Percentiles rank a stretch among this genome's conserved stretches.
These are phyloP conservation scores for Saturnia japonica DNA, from an alignment of 2,888 invertebrate species.

Conservation along the genomic window DNA sequence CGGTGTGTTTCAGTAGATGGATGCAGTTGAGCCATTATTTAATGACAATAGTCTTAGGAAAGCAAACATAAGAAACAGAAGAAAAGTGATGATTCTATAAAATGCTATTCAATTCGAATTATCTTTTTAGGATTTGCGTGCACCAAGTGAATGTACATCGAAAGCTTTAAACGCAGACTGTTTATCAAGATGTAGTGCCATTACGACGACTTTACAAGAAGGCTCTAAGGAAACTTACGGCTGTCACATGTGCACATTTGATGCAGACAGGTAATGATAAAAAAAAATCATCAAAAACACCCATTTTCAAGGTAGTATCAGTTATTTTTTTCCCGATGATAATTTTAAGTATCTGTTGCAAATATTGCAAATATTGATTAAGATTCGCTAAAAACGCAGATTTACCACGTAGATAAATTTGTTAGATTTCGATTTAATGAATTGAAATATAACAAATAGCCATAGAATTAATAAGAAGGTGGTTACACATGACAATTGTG, in stretches of 20 bases:
- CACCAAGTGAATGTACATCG: slow-evolving; percentile 56
- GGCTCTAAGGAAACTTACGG: slow-evolving; percentile 49
- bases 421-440: too few relatives aligned
- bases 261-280: slow-evolving; percentile 60
- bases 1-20: too few relatives aligned
- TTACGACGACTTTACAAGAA: slow-evolving; percentile 36
- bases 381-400: too few relatives aligned
- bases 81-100: background rate
- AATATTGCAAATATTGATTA: too few relatives aligned
- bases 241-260: slow-evolving; percentile 67
- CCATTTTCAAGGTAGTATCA: background rate
- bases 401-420: too few relatives aligned
- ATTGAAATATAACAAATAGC: too few relatives aligned
- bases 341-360: background rate
- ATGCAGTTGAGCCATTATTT: too few relatives aligned
- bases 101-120: background rate
- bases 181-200: slow-evolving; percentile 32
- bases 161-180: slow-evolving; percentile 48
- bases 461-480: too few relatives aligned
- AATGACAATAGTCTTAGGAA: too few relatives aligned
- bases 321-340: background rate
- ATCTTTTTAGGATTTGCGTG: slow-evolving; percentile 43
- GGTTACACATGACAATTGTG: too few relatives aligned
- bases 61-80: background rate
- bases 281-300: background rate